Evolutionary conservation across 2,888 invertebrate genomes (phyloP).

Genomic region (Callinectes sapidus): DNA sequence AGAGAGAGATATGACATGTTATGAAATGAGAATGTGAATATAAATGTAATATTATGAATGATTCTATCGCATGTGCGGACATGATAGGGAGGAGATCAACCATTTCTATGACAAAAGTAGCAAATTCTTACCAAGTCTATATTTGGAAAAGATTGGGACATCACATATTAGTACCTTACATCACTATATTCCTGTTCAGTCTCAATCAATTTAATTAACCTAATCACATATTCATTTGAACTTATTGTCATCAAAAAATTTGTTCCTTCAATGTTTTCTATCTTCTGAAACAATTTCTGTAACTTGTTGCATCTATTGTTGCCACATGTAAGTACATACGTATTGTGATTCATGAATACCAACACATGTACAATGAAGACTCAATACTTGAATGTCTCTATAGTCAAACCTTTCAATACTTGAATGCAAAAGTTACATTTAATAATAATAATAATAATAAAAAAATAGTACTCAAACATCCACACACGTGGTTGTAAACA

Average conservation of each 20-base stretch:
- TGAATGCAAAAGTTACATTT: too few relatives aligned
- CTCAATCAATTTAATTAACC: background rate
- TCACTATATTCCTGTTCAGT: background rate
- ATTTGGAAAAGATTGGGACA: conserved; percentile 16
- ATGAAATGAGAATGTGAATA: conserved; percentile 29
- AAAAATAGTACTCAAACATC: too few relatives aligned
- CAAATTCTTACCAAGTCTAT: background rate
- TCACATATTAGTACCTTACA: conserved; percentile 2
- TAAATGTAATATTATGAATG: conserved; percentile 12
- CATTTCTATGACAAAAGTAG: conserved; percentile 4
- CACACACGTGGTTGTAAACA: too few relatives aligned
- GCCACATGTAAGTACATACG: background rate
- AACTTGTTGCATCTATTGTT: background rate
- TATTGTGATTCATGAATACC: conserved; percentile 2
- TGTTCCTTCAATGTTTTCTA: background rate
- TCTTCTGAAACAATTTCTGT: conserved; percentile 11
- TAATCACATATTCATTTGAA: conserved; percentile 14
- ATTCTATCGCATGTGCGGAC: conserved; percentile 4
- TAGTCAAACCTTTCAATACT: too few relatives aligned
- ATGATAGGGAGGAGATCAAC: background rate
- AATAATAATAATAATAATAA: too few relatives aligned
- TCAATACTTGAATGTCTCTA: too few relatives aligned
- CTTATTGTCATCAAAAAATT: conserved; percentile 24
- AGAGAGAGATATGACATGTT: background rate
- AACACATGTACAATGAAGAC: too few relatives aligned